These are phyloP conservation scores for Hippocampus barbouri DNA, from an alignment of 2,113 vertebrate genomes.

Conservation along the genomic window DNA sequence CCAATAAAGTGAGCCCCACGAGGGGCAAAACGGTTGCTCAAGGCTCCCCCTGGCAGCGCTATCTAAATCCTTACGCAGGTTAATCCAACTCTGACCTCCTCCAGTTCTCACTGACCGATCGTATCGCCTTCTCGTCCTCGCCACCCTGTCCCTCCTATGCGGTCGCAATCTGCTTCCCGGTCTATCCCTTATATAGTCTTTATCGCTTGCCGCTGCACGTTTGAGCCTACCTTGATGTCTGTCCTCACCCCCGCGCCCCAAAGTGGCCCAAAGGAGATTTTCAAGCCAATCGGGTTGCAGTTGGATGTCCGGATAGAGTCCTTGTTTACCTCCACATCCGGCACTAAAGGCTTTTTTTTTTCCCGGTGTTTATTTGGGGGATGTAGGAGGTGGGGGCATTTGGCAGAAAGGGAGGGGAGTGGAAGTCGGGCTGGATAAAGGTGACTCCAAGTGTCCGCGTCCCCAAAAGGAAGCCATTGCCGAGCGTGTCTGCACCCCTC, in stretches of 20 bases:
- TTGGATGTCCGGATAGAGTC: slow-evolving; percentile 72
- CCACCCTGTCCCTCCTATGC: slow-evolving; percentile 39
- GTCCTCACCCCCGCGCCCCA: slow-evolving; percentile 40
- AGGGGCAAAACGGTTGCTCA: slow-evolving; percentile 33
- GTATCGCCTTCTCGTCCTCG: slow-evolving; percentile 59
- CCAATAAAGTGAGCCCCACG: neutral
- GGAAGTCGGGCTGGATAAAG: slow-evolving; percentile 52
- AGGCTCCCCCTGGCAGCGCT: slow-evolving; percentile 50
- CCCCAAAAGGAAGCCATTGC: slow-evolving; percentile 55
- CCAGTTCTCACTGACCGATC: slow-evolving; percentile 69
- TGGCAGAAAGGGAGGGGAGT: slow-evolving; percentile 34
- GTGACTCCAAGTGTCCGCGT: slow-evolving; percentile 65
- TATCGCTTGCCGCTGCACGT: slow-evolving; percentile 43
- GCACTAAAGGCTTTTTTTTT: slow-evolving; percentile 7
- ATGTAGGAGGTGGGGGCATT: slow-evolving; percentile 49
- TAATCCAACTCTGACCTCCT: slow-evolving; percentile 77
- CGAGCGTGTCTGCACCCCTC: slow-evolving; percentile 51
- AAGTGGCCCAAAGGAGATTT: slow-evolving; percentile 76
- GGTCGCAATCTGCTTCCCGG: slow-evolving; percentile 21
- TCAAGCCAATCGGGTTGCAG: slow-evolving; percentile 70
- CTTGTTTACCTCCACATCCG: slow-evolving; percentile 58
- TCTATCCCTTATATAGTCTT: slow-evolving; percentile 32
- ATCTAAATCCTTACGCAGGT: slow-evolving; percentile 75
- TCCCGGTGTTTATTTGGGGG: slow-evolving; percentile 58
- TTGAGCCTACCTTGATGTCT: slow-evolving; percentile 51